These are phyloP conservation scores for Charina bottae DNA, from an alignment of 2,113 vertebrate species.

Conservation along the genomic window DNA sequence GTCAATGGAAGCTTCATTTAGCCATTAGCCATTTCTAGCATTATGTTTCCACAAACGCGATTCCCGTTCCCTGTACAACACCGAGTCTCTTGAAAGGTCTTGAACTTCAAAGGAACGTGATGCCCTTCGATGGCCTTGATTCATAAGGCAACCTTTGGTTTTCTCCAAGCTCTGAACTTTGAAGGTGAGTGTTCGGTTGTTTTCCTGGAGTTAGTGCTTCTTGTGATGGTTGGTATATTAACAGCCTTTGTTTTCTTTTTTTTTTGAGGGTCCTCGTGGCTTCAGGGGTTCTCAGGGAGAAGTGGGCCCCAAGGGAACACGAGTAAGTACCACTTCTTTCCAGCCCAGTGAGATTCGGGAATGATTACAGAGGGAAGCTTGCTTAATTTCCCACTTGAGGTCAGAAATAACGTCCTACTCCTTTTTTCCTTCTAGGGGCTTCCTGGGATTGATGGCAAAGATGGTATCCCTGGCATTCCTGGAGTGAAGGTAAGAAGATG, in stretches of 20 bases:
- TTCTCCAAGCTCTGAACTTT: not conserved
- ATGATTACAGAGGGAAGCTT: not conserved
- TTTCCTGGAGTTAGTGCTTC: not conserved
- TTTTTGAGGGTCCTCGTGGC: conserved; percentile 83
- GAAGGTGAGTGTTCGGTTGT: not conserved
- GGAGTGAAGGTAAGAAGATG: conserved; percentile 85
- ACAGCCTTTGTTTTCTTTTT: conserved; percentile 25
- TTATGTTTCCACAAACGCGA: not conserved
- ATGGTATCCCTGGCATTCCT: conserved; percentile 90
- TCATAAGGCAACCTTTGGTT: not conserved
- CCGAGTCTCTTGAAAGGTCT: too few relatives aligned
- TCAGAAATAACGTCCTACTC: not conserved
- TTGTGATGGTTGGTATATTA: not conserved
- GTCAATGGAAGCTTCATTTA: not conserved
- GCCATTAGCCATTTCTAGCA: not conserved
- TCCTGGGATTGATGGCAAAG: conserved; percentile 96
- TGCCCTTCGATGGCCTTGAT: not conserved
- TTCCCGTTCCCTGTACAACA: not conserved
- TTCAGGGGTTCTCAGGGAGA: conserved; percentile 87
- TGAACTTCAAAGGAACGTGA: not conserved
- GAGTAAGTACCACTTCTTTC: conserved; percentile 77
- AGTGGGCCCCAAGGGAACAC: conserved; percentile 89
- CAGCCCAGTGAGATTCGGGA: not conserved
- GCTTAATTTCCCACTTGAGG: not conserved
- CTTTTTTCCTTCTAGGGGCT: conserved; percentile 80